These are phyloP conservation scores for Caenorhabditis japonica DNA, from an alignment of 2,888 invertebrate species.

Conservation along the genomic window DNA sequence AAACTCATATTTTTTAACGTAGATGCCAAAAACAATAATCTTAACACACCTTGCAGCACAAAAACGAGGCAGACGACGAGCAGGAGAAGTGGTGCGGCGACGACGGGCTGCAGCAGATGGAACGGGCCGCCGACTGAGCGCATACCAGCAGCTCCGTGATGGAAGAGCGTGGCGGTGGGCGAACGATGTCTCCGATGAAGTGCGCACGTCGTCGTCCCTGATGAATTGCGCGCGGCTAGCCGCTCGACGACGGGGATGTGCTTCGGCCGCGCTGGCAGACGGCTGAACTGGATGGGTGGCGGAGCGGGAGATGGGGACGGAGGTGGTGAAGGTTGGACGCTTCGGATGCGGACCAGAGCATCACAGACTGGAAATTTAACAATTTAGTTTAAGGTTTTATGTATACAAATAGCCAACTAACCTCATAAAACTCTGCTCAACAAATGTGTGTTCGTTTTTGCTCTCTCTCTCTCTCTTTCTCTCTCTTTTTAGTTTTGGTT, in stretches of 20 bases:
- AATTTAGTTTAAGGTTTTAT: not conserved
- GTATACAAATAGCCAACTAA: conserved; percentile 1
- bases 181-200: conserved; percentile 22
- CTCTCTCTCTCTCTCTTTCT: conserved; percentile 8
- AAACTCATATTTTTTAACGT: too few relatives aligned
- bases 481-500: conserved; percentile 7
- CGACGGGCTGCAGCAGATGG: conserved; percentile 49
- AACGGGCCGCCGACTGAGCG: conserved; percentile 49
- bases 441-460: conserved; percentile 18
- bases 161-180: conserved; percentile 10
- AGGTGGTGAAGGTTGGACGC: conserved; percentile 14
- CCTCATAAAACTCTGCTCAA: conserved; percentile 45
- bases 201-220: too few relatives aligned
- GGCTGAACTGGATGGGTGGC: too few relatives aligned
- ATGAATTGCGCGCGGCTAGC: too few relatives aligned
- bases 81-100: conserved; percentile 44
- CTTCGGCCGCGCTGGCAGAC: too few relatives aligned
- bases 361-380: conserved; percentile 30
- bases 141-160: conserved; percentile 49
- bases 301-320: conserved; percentile 4
- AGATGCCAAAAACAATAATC: too few relatives aligned
- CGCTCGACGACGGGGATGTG: not conserved
- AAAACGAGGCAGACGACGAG: conserved; percentile 29
- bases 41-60: conserved; percentile 28
- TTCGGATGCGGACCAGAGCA: conserved; percentile 37